These are phyloP conservation scores for Catharus ustulatus DNA, from an alignment of 2,797 vertebrate species.

Conservation along the genomic window DNA sequence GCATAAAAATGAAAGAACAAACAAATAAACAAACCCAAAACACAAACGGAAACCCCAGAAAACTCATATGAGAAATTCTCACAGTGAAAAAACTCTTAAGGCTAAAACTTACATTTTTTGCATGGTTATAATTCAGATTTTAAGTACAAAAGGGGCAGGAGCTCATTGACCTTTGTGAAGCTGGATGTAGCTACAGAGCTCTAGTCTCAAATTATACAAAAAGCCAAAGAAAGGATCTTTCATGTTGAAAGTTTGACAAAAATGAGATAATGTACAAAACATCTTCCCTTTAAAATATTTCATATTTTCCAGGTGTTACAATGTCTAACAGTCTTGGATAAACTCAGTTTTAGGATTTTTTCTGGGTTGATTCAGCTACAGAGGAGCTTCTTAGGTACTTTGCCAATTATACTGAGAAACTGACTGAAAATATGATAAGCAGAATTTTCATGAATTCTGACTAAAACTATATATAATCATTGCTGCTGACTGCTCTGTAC, in stretches of 20 bases:
- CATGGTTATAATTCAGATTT: not conserved
- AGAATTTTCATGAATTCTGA: not conserved
- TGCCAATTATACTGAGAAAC: not conserved
- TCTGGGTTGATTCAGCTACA: not conserved
- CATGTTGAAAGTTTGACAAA: not conserved
- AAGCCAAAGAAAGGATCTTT: not conserved
- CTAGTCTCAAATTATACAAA: not conserved
- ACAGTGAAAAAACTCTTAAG: not conserved
- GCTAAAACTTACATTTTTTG: not conserved
- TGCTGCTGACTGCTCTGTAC: not conserved
- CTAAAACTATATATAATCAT: not conserved
- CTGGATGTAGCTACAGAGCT: not conserved
- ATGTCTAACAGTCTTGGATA: not conserved
- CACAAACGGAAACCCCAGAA: not conserved
- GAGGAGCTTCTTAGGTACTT: not conserved
- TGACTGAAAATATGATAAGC: not conserved
- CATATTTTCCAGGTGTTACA: not conserved
- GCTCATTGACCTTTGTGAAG: not conserved
- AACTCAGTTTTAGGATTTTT: not conserved
- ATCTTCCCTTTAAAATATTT: not conserved
- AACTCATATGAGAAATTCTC: not conserved
- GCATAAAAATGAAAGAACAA: conserved; percentile 38
- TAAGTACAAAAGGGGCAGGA: not conserved
- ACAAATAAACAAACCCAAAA: not conserved
- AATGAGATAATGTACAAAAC: not conserved